Base-by-base conservation (phyloP, 2,888 invertebrate genomes). In the Acleris laterana region DNA sequence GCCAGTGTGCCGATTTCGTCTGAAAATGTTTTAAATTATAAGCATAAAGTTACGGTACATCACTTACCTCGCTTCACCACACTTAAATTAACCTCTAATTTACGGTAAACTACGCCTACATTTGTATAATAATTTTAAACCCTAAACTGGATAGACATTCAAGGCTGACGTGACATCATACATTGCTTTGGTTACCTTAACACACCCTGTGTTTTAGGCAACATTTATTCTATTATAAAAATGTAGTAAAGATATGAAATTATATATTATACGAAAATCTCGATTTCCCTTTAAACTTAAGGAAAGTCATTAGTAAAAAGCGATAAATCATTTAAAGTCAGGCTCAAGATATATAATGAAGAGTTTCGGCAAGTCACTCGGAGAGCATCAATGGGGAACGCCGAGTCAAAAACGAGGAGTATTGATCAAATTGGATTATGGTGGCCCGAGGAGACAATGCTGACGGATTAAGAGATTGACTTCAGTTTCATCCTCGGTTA, bases 301-400 rank as follows among this genome's bases (percentile, higher is more conserved):
- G 42, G 6, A 9, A 49, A 5, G 22, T 44, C 50, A 51, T 65
- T 61, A 65, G 65, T 44, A 49, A 44, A 49, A 58, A 56, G 7
- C 55, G 55, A 65, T 65, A 65, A 65, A 65, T 65, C 65, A 65
- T 61, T 61, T 65, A 61, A 65, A 56, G 55, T 55, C 64, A 55
- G 49, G 25, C 57, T 56, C 17, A 25, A 60, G 60, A 65, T 61
- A 61, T 56, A 50, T 55, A 61, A 61, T 59, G 42, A 49, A 50
- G 55, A 25, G 28, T 50, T 60, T 65, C n/a, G 44, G 60, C 65
- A 60, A 65, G 65, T 65, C 65, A 61, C 42, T 42, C 28, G 60
- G 50, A 56, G 17, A 50, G 38, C 55, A 60, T 61, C 60, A 65
- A 65, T 65, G 60, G 20, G n/a, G 32, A 58, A 13, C 32, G 65